Percentiles rank a stretch among this genome's conserved stretches.
Conservation (phyloP, 2,797 vertebrate genomes). For the Nyctalus aviator region DNA sequence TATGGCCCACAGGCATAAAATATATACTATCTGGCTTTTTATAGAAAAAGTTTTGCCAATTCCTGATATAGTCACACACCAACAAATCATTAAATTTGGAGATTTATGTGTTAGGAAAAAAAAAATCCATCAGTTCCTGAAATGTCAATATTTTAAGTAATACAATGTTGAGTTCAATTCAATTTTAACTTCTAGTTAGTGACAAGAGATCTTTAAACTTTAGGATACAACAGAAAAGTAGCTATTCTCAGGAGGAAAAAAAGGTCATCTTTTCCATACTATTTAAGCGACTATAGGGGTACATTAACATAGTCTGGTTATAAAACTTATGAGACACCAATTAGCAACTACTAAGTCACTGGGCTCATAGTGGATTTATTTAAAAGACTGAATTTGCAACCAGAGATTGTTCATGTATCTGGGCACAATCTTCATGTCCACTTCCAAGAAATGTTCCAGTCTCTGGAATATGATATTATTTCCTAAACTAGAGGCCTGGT, state of each 20-base stretch:
- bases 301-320: background rate
- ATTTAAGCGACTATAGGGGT: background rate
- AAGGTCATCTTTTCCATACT: background rate
- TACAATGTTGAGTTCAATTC: background rate
- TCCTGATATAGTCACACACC: constrained; percentile 27
- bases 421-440: background rate
- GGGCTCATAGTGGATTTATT: background rate
- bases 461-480: background rate
- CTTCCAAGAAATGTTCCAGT: background rate
- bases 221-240: constrained; percentile 35
- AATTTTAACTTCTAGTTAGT: constrained; percentile 20
- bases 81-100: constrained; percentile 33
- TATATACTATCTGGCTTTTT: constrained; percentile 18
- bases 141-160: constrained; percentile 20
- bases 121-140: constrained; percentile 17
- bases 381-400: constrained; percentile 32
- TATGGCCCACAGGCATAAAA: background rate
- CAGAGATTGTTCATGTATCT: constrained; percentile 34
- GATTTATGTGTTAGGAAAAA: background rate
- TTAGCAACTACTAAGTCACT: constrained; percentile 8
- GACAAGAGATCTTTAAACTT: constrained; percentile 58
- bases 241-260: background rate
- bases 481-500: background rate
- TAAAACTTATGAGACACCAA: constrained; percentile 47
- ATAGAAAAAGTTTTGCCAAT: background rate